Evolutionary conservation across 2,797 vertebrate genomes (phyloP).

Genomic region (Emydoidea blandingii): DNA sequence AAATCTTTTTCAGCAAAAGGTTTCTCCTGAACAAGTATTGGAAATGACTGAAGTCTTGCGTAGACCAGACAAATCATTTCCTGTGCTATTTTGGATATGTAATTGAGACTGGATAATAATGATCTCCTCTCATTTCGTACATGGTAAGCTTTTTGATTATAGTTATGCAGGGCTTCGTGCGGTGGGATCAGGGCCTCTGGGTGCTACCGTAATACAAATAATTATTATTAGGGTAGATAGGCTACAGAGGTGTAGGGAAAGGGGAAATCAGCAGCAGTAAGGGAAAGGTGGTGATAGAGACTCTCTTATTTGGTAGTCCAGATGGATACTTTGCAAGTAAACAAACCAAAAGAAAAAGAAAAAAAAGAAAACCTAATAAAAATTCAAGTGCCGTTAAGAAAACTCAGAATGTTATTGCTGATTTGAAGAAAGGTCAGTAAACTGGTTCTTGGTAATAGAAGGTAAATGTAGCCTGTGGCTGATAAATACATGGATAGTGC

Average conservation of each 20-base stretch:
- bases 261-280: neutral
- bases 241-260: neutral
- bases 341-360: neutral
- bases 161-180: constrained; percentile 49
- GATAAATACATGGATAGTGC: constrained; percentile 54
- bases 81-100: neutral
- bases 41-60: constrained; percentile 35
- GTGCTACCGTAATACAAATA: constrained; percentile 1
- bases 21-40: neutral
- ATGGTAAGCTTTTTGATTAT: constrained; percentile 26
- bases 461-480: constrained; percentile 56
- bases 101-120: constrained; percentile 9
- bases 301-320: neutral
- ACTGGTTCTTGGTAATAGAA: constrained; percentile 64
- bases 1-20: neutral
- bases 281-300: neutral
- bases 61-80: neutral
- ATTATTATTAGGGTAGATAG: constrained; percentile 6
- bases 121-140: constrained; percentile 12
- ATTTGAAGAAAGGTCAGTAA: constrained; percentile 55
- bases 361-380: constrained; percentile 32
- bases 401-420: constrained; percentile 48
- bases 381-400: constrained; percentile 35
- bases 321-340: constrained; percentile 37
- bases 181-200: constrained; percentile 5